Evolutionary conservation across 2,888 invertebrate species (phyloP).

Genomic region (Diarsia mendica): DNA sequence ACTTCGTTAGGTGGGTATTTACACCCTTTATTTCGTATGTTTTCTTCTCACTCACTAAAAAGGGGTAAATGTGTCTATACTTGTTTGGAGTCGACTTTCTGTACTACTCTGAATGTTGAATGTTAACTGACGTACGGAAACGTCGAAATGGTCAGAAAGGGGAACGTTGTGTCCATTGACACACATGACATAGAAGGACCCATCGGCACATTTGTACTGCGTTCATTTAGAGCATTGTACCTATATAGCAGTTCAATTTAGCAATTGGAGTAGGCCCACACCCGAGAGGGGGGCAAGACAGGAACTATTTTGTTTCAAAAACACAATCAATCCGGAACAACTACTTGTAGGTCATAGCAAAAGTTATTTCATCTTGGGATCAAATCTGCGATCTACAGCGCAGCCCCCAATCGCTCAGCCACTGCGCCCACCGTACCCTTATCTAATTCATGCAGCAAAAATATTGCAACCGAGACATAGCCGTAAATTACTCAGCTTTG

Average conservation of each 20-base stretch:
- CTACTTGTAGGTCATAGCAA: neutral
- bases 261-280: too few relatives aligned
- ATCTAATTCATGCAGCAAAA: neutral
- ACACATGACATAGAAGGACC: conserved; percentile 22
- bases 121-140: conserved; percentile 3
- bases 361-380: neutral
- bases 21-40: too few relatives aligned
- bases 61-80: too few relatives aligned
- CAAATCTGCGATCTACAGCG: too few relatives aligned
- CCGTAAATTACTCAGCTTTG: neutral
- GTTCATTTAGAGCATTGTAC: conserved; percentile 17
- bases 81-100: neutral
- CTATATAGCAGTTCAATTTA: neutral
- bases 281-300: too few relatives aligned
- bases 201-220: conserved; percentile 5
- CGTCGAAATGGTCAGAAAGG: conserved; percentile 18
- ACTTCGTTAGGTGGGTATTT: too few relatives aligned
- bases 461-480: neutral
- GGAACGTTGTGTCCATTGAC: conserved; percentile 29
- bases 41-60: too few relatives aligned
- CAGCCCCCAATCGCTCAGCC: too few relatives aligned
- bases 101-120: neutral
- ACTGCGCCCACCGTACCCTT: too few relatives aligned
- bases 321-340: neutral
- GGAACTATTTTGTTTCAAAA: too few relatives aligned